Evolutionary conservation across 92 coral and sea anemone genomes (phyloP).

Genomic region (Epizoanthus ramosus): DNA sequence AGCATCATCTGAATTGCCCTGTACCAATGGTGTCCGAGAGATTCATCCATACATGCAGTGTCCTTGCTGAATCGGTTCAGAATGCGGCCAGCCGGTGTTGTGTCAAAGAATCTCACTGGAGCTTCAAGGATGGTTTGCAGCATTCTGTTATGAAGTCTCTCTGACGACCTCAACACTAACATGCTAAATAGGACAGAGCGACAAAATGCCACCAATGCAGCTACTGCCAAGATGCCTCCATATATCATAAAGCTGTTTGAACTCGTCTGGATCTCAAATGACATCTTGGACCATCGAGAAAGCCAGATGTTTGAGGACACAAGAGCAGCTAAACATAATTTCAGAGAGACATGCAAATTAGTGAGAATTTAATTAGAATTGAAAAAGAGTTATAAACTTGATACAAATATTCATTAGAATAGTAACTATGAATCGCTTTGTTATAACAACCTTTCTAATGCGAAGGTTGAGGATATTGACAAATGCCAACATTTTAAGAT

Average conservation of each 20-base stretch:
- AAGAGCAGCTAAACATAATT: neutral
- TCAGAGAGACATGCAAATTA: neutral
- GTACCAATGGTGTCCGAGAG: neutral
- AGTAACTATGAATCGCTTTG: too few species aligned
- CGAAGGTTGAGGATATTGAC: too few species aligned
- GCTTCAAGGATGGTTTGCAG: slow-evolving; percentile 44
- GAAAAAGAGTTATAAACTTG: too few species aligned
- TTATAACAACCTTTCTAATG: too few species aligned
- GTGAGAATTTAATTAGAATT: neutral
- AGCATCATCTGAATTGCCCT: neutral
- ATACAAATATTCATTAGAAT: too few species aligned
- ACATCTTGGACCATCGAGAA: slow-evolving; percentile 4
- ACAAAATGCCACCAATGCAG: slow-evolving; percentile 26
- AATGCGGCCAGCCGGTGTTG: slow-evolving; percentile 39
- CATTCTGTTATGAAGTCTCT: slow-evolving; percentile 48
- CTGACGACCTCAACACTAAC: slow-evolving; percentile 40
- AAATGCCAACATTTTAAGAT: too few species aligned
- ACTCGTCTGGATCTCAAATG: neutral
- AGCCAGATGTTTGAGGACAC: neutral
- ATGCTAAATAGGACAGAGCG: slow-evolving; percentile 39
- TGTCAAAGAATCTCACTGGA: slow-evolving; percentile 49
- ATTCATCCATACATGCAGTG: neutral
- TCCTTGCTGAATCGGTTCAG: slow-evolving; percentile 6
- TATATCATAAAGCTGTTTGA: slow-evolving; percentile 22
- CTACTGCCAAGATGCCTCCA: slow-evolving; percentile 38